Conservation (phyloP, 1,140 invertebrate species). For the Bicyclus anynana region DNA sequence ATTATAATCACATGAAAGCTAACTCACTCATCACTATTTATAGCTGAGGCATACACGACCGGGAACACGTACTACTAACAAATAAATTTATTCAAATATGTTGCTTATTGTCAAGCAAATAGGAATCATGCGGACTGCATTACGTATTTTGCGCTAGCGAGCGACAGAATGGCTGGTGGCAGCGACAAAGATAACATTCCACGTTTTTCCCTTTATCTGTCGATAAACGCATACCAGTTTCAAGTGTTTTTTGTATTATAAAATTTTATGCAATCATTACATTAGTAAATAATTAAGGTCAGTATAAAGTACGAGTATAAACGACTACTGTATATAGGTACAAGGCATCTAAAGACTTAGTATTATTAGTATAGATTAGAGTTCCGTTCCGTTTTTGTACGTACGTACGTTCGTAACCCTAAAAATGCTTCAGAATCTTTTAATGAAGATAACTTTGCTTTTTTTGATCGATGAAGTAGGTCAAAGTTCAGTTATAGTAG, state of each 20-base stretch:
- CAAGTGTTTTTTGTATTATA: conserved; percentile 6
- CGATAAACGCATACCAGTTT: conserved; percentile 9
- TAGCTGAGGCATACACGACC: conserved; percentile 6
- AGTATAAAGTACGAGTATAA: too few relatives aligned
- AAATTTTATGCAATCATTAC: background rate
- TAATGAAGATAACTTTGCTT: too few relatives aligned
- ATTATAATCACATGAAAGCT: background rate
- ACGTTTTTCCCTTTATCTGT: conserved; percentile 9
- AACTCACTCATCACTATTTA: conserved; percentile 10
- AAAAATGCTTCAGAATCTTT: too few relatives aligned
- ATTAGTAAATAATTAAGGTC: too few relatives aligned
- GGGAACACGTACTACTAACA: conserved; percentile 1
- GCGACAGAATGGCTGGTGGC: conserved; percentile 7
- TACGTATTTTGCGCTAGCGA: background rate
- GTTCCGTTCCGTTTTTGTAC: too few relatives aligned
- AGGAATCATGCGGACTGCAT: background rate
- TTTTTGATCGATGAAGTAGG: too few relatives aligned
- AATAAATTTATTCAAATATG: background rate
- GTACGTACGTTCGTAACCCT: too few relatives aligned
- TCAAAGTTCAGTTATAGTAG: too few relatives aligned
- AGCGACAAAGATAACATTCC: conserved; percentile 12
- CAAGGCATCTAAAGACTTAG: too few relatives aligned
- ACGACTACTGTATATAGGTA: too few relatives aligned
- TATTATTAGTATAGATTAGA: too few relatives aligned
- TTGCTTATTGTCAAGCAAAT: background rate